These are phyloP conservation scores for Dasypus novemcinctus DNA, from an alignment of 2,113 vertebrate species.

Conservation along the genomic window DNA sequence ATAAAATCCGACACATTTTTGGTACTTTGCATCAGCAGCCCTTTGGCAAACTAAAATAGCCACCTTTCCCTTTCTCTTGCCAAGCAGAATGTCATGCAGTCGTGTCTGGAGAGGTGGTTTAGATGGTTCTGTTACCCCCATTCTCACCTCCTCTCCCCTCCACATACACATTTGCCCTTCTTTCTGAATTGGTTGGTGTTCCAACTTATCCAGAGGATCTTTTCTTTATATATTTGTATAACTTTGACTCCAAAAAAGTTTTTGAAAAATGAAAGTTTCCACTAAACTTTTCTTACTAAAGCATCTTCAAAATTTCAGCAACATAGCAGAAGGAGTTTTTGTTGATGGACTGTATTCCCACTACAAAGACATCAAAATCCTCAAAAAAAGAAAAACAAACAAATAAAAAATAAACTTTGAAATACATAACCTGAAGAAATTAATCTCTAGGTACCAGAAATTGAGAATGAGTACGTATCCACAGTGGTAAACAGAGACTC, in stretches of 20 bases:
- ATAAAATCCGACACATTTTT: no score
- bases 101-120: background rate
- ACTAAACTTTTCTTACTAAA: background rate
- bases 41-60: no score
- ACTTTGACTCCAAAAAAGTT: background rate
- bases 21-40: no score
- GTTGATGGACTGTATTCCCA: background rate
- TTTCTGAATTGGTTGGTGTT: background rate
- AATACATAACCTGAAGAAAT: background rate
- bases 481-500: background rate
- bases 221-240: background rate
- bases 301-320: background rate
- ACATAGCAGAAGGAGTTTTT: background rate
- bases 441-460: background rate
- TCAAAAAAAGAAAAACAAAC: background rate
- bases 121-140: background rate
- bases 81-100: background rate
- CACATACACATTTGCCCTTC: background rate
- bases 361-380: constrained; percentile 1
- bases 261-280: background rate
- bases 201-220: background rate
- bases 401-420: background rate
- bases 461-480: background rate
- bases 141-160: rapidly evolving
- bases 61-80: background rate